Base-by-base conservation (phyloP, 2,113 vertebrate genomes). In the Podilymbus podiceps region DNA sequence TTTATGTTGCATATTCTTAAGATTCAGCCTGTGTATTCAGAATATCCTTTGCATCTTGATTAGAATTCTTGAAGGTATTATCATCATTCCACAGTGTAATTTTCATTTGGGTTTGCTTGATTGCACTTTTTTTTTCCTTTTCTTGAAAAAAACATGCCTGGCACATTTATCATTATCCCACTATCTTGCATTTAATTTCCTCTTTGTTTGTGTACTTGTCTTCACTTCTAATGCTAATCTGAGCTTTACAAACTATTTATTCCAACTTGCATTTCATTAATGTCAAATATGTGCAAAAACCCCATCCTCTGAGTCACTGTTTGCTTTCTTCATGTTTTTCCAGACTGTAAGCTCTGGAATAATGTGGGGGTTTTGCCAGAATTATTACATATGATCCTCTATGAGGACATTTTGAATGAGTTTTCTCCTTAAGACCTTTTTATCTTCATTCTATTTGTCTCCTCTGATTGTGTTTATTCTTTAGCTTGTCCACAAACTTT, bases 171-270 rank as follows among this genome's bases (percentile, higher is more conserved):
- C 47, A 47, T 78, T 91, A 91, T 67, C 58, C 35, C 44, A 24
- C 47, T 93, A 63, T 84, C 91, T 86, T 84, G 68, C 68, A 86
- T 90, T 84, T 89, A 30, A 90, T 93, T 92, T 95, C 28, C 38
- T 69, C n/a, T 68, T 93, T 83, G 30, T 94, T 76, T 92, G 16
- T 88, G 24, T 88, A 55, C n/a, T 83, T 83, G 24, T 74, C n/a
- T 92, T 95, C 42, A 28, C 24, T 94, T 92, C 27, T 79, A 73
- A 94, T 93, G 92, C 67, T 94, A 88, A 89, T 93, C 68, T 67
- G 93, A 86, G 44, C 40, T 80, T 95, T 84, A 89, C 31, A 66
- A 84, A 77, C 46, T 86, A 60, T 83, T 85, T 86, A 64, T 89
- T 95, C 72, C 64, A 90, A 30, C 38, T 80, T 89, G 59, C 25